These are phyloP conservation scores for human (Homo sapiens) DNA, from an alignment of 2,113 vertebrate species.

Conservation along the genomic window DNA sequence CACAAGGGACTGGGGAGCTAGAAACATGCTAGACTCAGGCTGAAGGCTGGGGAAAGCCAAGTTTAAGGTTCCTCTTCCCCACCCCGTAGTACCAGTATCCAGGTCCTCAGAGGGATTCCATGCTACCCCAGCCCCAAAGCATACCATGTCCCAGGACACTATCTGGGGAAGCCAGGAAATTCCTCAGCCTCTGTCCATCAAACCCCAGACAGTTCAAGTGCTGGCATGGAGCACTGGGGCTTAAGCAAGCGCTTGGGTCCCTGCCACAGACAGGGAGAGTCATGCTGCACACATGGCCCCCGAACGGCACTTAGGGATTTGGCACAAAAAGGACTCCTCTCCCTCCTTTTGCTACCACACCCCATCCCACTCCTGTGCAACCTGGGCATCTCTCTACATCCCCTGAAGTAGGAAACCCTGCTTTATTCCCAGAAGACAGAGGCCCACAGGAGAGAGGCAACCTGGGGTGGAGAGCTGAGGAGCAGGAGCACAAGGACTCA, in stretches of 20 bases:
- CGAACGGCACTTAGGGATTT: constrained; percentile 77
- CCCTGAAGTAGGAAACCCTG: background rate
- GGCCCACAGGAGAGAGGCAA: constrained; percentile 44
- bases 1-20: background rate
- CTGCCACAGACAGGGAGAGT: constrained; percentile 37
- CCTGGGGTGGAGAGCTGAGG: constrained; percentile 5
- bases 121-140: background rate
- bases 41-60: background rate
- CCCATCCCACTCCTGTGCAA: constrained; percentile 48
- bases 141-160: constrained; percentile 12
- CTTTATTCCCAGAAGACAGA: constrained; percentile 51
- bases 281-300: constrained; percentile 31
- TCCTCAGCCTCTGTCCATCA: constrained; percentile 35
- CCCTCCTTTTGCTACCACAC: constrained; percentile 11
- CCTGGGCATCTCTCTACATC: background rate
- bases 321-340: constrained; percentile 72
- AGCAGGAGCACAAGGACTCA: constrained; percentile 39
- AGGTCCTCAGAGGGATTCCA: constrained; percentile 55
- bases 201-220: constrained; percentile 31
- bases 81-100: constrained; percentile 66
- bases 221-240: background rate
- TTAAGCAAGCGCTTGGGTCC: constrained; percentile 14
- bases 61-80: constrained; percentile 1
- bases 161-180: constrained; percentile 18
- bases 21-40: background rate